Conservation (phyloP, 2,113 vertebrate species). For the Girardinichthys multiradiatus region DNA sequence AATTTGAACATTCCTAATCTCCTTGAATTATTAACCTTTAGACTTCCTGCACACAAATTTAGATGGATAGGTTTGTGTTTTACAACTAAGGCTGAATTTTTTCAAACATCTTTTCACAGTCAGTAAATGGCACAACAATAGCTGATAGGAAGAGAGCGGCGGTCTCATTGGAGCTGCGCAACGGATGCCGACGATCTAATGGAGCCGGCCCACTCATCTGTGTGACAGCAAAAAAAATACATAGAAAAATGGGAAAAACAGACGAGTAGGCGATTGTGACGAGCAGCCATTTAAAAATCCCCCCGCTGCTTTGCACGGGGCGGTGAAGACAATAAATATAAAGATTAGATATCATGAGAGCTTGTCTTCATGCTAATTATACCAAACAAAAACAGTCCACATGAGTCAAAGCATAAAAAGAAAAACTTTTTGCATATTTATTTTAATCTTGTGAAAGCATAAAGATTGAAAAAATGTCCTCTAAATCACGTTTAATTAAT, state of each 20-base stretch:
- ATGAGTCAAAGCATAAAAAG: slow-evolving; percentile 20
- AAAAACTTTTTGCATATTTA: background rate
- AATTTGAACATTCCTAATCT: background rate
- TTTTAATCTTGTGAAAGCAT: too few relatives aligned
- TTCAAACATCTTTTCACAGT: slow-evolving; percentile 39
- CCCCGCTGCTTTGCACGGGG: slow-evolving; percentile 26
- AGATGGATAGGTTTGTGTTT: slow-evolving; percentile 16
- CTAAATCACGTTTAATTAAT: background rate
- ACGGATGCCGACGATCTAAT: slow-evolving; percentile 51
- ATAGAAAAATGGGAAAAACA: slow-evolving; percentile 23
- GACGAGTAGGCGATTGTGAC: slow-evolving; percentile 29
- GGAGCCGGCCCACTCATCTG: slow-evolving; percentile 62
- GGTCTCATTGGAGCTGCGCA: slow-evolving; percentile 20
- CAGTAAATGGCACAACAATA: slow-evolving; percentile 46
- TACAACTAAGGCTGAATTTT: slow-evolving; percentile 6
- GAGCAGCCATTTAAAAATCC: slow-evolving; percentile 49
- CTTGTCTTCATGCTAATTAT: slow-evolving; percentile 39
- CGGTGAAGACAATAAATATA: slow-evolving; percentile 30
- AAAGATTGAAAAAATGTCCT: background rate
- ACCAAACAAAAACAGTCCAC: slow-evolving; percentile 24
- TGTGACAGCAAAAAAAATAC: slow-evolving; percentile 38
- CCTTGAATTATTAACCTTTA: background rate
- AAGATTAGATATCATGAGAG: slow-evolving; percentile 44
- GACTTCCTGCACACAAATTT: slow-evolving; percentile 6
- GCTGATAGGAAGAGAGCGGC: slow-evolving; percentile 25